phyloP scores from a whole-genome alignment of 1,140 invertebrate genomes.

The Matsumurasca onukii region DNA sequence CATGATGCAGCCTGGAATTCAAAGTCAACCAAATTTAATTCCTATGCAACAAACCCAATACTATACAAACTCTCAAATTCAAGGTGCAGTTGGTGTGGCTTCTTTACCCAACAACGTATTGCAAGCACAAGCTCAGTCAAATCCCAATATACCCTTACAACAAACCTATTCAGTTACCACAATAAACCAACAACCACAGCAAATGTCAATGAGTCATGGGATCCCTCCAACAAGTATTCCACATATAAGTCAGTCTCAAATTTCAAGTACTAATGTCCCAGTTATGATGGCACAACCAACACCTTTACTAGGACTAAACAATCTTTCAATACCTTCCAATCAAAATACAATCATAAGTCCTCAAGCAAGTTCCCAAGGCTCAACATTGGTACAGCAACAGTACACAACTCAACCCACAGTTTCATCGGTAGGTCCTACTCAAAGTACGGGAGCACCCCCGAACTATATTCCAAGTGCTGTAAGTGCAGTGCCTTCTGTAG shows the following conservation, averaged over 20 bases:
- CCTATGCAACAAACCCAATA: constrained; percentile 32
- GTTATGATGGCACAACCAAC: background rate
- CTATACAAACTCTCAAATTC: constrained; percentile 27
- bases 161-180: constrained; percentile 32
- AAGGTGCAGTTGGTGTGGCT: constrained; percentile 8
- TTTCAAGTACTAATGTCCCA: constrained; percentile 3
- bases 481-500: constrained; percentile 35
- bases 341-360: constrained; percentile 40
- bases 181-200: constrained; percentile 35
- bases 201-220: constrained; percentile 11
- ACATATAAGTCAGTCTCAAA: constrained; percentile 21
- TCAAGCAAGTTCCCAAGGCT: constrained; percentile 49
- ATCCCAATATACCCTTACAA: constrained; percentile 22
- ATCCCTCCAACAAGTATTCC: constrained; percentile 1
- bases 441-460: constrained; percentile 7
- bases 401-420: constrained; percentile 48
- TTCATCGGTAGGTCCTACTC: constrained; percentile 10
- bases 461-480: constrained; percentile 28
- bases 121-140: constrained; percentile 26
- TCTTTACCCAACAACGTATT: constrained; percentile 21
- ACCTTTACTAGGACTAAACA: background rate
- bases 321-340: constrained; percentile 24
- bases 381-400: constrained; percentile 53
- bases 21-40: constrained; percentile 48
- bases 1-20: constrained; percentile 50